phyloP scores from a whole-genome alignment of 2,113 vertebrate species.

The Ginglymostoma cirratum region DNA sequence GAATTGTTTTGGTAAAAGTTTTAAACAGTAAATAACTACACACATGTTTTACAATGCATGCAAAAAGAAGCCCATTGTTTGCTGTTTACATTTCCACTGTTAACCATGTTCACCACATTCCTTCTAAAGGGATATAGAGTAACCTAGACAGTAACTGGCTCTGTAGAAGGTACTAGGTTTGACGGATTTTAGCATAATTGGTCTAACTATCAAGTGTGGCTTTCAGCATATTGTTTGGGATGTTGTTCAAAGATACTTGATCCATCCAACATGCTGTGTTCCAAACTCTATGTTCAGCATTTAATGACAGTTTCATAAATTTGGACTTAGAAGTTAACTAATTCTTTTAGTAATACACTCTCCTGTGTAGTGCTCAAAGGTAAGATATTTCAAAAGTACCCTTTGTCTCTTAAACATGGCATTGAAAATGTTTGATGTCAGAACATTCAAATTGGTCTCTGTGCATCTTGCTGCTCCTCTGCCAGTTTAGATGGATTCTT shows the following conservation, averaged over 20 bases:
- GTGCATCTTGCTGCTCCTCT: background rate
- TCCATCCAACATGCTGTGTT: background rate
- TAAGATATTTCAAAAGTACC: background rate
- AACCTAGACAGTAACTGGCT: background rate
- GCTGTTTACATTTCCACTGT: background rate
- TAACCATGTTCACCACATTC: background rate
- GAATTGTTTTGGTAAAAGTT: background rate
- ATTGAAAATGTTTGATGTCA: background rate
- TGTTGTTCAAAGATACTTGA: background rate
- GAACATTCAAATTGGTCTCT: background rate
- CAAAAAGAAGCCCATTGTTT: background rate
- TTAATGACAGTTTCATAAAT: background rate
- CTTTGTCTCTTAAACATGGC: background rate
- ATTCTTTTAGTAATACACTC: background rate
- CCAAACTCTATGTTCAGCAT: background rate
- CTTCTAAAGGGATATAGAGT: background rate
- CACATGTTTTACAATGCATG: background rate
- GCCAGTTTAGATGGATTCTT: background rate
- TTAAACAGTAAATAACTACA: background rate
- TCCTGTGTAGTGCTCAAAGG: background rate
- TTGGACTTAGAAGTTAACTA: background rate
- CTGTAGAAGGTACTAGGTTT: background rate
- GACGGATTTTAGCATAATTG: background rate
- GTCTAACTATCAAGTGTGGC: background rate
- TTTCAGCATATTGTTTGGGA: background rate